These are phyloP conservation scores for Dusona sp. DNA, from an alignment of 2,888 invertebrate genomes.

Conservation along the genomic window DNA sequence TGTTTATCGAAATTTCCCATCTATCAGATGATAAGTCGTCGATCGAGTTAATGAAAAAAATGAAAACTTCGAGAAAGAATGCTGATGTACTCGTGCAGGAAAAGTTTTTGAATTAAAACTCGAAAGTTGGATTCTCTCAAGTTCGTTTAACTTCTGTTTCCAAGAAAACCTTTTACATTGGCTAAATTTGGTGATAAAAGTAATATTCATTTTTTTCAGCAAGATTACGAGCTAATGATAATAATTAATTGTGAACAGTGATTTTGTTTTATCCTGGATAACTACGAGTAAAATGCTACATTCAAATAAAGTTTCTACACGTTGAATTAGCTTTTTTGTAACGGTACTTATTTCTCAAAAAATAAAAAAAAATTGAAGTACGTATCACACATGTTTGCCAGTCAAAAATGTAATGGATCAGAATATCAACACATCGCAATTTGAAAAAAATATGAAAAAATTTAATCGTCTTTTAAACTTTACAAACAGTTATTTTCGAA, in stretches of 20 bases:
- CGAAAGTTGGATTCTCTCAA: not conserved
- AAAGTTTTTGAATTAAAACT: conserved; percentile 2
- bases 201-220: not conserved
- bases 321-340: not conserved
- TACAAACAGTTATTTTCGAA: too few species aligned
- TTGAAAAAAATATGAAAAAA: too few species aligned
- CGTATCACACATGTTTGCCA: too few species aligned
- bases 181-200: not conserved
- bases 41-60: conserved; percentile 3
- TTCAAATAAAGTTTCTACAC: not conserved
- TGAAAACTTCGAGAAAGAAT: conserved; percentile 5
- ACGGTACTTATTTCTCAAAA: too few species aligned
- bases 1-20: not conserved
- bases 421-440: too few species aligned
- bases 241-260: not conserved
- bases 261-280: not conserved
- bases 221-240: not conserved
- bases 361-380: too few species aligned
- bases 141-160: not conserved
- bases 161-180: not conserved
- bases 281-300: too few species aligned
- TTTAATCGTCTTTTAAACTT: too few species aligned
- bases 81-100: not conserved
- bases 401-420: too few species aligned
- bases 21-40: not conserved